Evolutionary conservation across 2,888 invertebrate species (phyloP), one percentile per base, ranked within the genome.

Genomic region (Latheticus oryzae): DNA sequence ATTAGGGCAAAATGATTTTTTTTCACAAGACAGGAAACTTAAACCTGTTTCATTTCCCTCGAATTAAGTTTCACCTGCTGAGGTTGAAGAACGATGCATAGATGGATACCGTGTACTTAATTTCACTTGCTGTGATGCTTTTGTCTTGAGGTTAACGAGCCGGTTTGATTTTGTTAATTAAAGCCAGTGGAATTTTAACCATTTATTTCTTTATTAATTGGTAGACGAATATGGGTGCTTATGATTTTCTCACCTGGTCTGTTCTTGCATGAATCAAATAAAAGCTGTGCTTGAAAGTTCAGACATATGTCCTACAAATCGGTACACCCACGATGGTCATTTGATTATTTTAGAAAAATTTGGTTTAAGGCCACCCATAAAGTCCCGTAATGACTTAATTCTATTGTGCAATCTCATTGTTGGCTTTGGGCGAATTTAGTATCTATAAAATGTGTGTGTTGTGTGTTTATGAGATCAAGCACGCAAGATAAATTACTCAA

Each of bases 21-120:
- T 68, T 64, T 48, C 64, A 62, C n/a, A 61, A 55, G 64, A 64
- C 66, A 65, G 64, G 68, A 65, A 68, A 67, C 59, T 61, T 52
- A 58, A 67, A 67, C 67, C 64, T 63, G 67, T 66, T 67, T 63
- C 55, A 58, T 63, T 62, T 63, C 56, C 65, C 57, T 54, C 43
- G 63, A 60, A 59, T 67, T 60, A 60, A 56, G 58, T 67, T 67
- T 65, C 67, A 67, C 67, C 65, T 66, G 64, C 58, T 54, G 51
- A 53, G 54, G 64, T 52, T 60, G 60, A 52, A 45, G 56, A 54
- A 42, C 61, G 45, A 45, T 53, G 53, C 63, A 21, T 35, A 48
- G 35, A 24, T 42, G 12, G 5, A 11, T 42, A 24, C n/a, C 11
- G 12, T 3, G 33, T 2, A 61, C 26, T 65, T 60, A 59, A 64